phyloP scores from a whole-genome alignment of 2,797 vertebrate genomes.

The Anabas testudineus region DNA sequence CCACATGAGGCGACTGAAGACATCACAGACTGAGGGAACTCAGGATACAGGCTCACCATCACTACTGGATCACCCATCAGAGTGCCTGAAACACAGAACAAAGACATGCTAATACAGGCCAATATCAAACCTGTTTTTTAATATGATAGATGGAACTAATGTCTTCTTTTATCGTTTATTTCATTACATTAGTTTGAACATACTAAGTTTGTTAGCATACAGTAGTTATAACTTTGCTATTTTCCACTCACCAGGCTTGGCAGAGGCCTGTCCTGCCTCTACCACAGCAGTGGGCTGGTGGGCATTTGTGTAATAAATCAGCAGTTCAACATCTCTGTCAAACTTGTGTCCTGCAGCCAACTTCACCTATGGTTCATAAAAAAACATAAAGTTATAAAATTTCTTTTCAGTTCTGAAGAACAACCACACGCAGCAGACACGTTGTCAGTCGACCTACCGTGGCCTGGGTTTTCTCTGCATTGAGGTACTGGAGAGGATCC shows the following conservation, averaged over 20 bases:
- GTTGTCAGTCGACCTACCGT: slow-evolving; percentile 75
- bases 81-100: slow-evolving; percentile 71
- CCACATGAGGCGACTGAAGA: slow-evolving; percentile 69
- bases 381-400: neutral
- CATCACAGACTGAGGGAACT: slow-evolving; percentile 76
- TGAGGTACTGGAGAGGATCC: slow-evolving; percentile 80
- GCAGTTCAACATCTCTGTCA: slow-evolving; percentile 87
- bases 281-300: slow-evolving; percentile 85
- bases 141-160: too few species aligned
- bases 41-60: slow-evolving; percentile 90
- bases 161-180: too few species aligned
- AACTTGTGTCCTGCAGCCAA: slow-evolving; percentile 85
- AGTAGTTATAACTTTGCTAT: too few species aligned
- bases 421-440: slow-evolving; percentile 3
- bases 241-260: slow-evolving; percentile 74
- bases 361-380: slow-evolving; percentile 75
- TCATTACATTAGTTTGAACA: too few species aligned
- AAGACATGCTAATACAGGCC: too few species aligned
- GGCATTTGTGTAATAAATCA: slow-evolving; percentile 86
- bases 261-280: slow-evolving; percentile 78
- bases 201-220: too few species aligned
- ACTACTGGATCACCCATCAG: slow-evolving; percentile 85
- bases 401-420: neutral
- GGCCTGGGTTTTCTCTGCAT: slow-evolving; percentile 80
- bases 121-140: too few species aligned